Conservation (phyloP, 2,113 vertebrate genomes). For the Alligator sinensis region DNA sequence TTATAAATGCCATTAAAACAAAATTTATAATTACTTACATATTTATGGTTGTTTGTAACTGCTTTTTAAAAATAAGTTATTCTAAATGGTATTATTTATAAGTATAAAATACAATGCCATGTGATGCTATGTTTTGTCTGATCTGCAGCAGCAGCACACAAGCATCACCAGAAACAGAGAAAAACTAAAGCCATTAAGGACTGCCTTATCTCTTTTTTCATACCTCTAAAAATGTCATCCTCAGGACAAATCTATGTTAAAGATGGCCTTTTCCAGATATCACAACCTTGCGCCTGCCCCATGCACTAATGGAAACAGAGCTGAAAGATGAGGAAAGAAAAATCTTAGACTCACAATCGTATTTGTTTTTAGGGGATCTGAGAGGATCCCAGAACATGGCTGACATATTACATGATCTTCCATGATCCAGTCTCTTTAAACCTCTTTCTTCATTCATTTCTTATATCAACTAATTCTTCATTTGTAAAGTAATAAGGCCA, state of each 20-base stretch:
- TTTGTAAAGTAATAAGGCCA: not conserved
- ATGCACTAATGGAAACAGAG: conserved; percentile 9
- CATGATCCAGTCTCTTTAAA: not conserved
- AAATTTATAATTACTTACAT: not conserved
- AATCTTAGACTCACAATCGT: not conserved
- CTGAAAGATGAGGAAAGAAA: conserved; percentile 28
- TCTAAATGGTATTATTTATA: not conserved
- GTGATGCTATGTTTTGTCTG: not conserved
- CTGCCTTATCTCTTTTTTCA: not conserved
- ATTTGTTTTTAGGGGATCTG: rapidly evolving
- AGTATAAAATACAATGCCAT: not conserved
- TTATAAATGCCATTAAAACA: not conserved
- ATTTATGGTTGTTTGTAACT: not conserved
- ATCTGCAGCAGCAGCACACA: not conserved
- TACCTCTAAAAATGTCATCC: conserved; percentile 34
- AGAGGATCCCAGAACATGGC: not conserved
- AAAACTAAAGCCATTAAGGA: not conserved
- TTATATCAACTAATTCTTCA: not conserved
- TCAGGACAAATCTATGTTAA: not conserved
- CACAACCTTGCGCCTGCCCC: not conserved
- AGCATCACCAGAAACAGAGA: not conserved
- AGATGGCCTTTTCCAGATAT: not conserved
- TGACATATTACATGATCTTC: not conserved
- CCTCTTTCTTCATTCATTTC: conserved; percentile 12
- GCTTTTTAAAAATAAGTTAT: not conserved